Evolutionary conservation across 2,888 invertebrate genomes (phyloP).

Genomic region (Leucoptera coffeella): DNA sequence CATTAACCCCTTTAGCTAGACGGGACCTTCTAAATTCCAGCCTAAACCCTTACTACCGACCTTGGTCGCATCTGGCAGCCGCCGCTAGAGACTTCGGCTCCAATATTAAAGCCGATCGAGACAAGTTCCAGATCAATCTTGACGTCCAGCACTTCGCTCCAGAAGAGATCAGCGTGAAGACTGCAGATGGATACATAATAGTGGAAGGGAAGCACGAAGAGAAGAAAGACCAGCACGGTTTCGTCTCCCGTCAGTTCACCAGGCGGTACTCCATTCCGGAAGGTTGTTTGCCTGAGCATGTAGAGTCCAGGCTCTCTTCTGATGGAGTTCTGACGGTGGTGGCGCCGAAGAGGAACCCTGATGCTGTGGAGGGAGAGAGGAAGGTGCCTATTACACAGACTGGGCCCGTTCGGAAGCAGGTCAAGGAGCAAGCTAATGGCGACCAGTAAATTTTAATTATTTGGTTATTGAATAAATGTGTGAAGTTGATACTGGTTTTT

Average conservation of each 20-base stretch:
- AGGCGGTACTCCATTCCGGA: constrained; percentile 21
- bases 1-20: background rate
- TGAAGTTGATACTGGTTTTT: too few relatives aligned
- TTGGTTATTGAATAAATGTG: too few relatives aligned
- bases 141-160: background rate
- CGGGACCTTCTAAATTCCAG: too few relatives aligned
- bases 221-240: constrained; percentile 23
- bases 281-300: constrained; percentile 15
- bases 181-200: too few relatives aligned
- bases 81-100: constrained; percentile 49
- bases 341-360: background rate
- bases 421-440: background rate
- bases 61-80: background rate
- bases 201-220: constrained; percentile 30
- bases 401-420: background rate
- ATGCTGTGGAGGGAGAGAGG: background rate
- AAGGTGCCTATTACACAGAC: background rate
- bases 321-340: background rate
- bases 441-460: background rate
- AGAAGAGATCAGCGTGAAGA: too few relatives aligned
- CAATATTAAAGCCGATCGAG: constrained; percentile 55
- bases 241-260: constrained; percentile 20
- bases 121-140: constrained; percentile 48
- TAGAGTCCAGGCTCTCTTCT: constrained; percentile 17
- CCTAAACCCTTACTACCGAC: background rate